These are phyloP conservation scores for Neogobius melanostomus DNA, from an alignment of 2,113 vertebrate genomes.

Conservation along the genomic window DNA sequence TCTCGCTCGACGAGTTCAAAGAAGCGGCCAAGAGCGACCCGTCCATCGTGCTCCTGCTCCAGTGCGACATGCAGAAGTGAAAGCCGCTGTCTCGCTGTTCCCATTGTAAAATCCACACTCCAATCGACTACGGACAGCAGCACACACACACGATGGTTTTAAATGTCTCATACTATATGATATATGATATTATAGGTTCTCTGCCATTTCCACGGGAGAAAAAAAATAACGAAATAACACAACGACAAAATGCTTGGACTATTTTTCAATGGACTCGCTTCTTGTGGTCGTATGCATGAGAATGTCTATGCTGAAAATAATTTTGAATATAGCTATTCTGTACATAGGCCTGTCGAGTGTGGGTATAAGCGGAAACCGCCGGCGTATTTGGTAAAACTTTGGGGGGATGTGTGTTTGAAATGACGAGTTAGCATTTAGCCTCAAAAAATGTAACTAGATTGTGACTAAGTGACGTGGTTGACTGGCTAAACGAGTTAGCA, in stretches of 20 bases:
- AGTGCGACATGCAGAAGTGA: conserved; percentile 99
- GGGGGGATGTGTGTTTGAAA: neutral
- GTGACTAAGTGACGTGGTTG: too few species aligned
- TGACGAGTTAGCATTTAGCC: neutral
- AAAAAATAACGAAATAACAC: conserved; percentile 35
- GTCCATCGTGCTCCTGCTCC: conserved; percentile 98
- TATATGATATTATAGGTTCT: conserved; percentile 76
- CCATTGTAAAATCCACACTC: conserved; percentile 30
- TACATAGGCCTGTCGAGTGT: conserved; percentile 2
- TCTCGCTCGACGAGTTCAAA: conserved; percentile 98
- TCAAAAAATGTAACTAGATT: too few species aligned
- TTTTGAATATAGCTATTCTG: conserved; percentile 82
- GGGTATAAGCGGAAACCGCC: neutral
- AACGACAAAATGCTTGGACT: conserved; percentile 87
- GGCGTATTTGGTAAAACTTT: neutral
- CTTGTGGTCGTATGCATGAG: conserved; percentile 99
- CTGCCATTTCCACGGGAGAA: conserved; percentile 86
- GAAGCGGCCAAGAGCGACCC: conserved; percentile 99
- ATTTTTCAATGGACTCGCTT: conserved; percentile 99
- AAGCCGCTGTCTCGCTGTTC: conserved; percentile 26
- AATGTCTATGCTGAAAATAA: conserved; percentile 98
- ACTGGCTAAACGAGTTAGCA: too few species aligned
- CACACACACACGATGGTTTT: conserved; percentile 76
- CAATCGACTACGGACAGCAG: conserved; percentile 85
- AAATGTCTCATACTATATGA: conserved; percentile 84